phyloP scores from a whole-genome alignment of 2,113 vertebrate species.

The Cnemophilus loriae region DNA sequence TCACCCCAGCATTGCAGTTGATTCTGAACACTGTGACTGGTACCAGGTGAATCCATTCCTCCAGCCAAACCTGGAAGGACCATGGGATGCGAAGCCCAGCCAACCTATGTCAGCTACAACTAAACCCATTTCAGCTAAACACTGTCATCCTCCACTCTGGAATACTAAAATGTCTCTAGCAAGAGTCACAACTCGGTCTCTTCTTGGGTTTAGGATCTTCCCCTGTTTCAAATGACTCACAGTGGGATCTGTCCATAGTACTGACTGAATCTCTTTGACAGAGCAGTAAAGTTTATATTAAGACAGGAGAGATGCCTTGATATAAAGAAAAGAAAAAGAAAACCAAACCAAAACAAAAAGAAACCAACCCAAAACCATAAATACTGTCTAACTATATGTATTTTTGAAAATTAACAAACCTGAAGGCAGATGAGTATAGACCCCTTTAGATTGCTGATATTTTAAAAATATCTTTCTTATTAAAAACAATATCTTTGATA shows the following conservation, averaged over 20 bases:
- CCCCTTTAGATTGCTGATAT: neutral
- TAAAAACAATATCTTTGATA: neutral
- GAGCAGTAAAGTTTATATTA: neutral
- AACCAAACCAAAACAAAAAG: neutral
- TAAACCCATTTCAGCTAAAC: neutral
- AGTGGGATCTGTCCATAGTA: neutral
- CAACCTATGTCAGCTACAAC: neutral
- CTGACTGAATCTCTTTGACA: neutral
- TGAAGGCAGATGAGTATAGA: neutral
- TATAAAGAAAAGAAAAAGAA: neutral
- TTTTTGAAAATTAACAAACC: neutral
- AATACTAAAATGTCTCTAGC: neutral
- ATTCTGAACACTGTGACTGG: neutral
- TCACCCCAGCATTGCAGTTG: neutral
- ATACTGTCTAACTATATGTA: neutral
- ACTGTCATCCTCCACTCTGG: neutral
- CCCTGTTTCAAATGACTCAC: neutral
- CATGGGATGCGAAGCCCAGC: rapidly evolving
- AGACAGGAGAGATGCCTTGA: neutral
- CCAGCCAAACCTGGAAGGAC: neutral
- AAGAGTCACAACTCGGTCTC: neutral
- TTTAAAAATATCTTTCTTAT: neutral
- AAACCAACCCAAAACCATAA: neutral
- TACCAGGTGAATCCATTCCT: neutral
- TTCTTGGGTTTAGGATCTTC: neutral